Evolutionary conservation across 2,888 invertebrate genomes (phyloP).

Genomic region (Podabrus alpinus): DNA sequence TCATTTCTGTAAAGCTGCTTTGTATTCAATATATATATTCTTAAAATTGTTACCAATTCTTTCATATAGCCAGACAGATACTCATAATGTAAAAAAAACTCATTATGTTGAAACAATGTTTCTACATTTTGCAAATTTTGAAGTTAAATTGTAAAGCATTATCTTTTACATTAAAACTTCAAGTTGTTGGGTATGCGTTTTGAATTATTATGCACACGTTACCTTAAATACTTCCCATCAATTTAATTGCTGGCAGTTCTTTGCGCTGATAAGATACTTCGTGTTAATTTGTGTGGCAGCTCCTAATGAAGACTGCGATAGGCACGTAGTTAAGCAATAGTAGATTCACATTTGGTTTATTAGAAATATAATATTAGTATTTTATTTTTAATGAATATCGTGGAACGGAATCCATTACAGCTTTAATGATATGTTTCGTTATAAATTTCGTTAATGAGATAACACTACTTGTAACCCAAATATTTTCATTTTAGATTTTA

Average conservation of each 20-base stretch:
- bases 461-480: background rate
- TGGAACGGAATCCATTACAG: too few relatives aligned
- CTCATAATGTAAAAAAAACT: background rate
- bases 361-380: constrained; percentile 1
- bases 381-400: background rate
- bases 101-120: background rate
- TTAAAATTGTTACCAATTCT: background rate
- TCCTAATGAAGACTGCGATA: constrained; percentile 21
- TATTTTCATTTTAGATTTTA: background rate
- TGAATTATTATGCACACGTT: constrained; percentile 17
- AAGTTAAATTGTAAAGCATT: background rate
- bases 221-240: constrained; percentile 15
- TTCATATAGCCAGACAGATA: background rate
- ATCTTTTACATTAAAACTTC: background rate
- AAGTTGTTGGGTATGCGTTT: constrained; percentile 2
- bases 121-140: background rate
- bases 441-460: background rate
- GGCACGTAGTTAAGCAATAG: constrained; percentile 22
- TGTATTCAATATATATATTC: background rate
- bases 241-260: constrained; percentile 24
- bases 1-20: background rate
- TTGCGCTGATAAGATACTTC: constrained; percentile 23
- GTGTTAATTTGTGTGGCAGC: constrained; percentile 26
- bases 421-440: background rate
- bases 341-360: constrained; percentile 6